phyloP scores from a whole-genome alignment of 2,797 vertebrate genomes.

The Macropodus opercularis region DNA sequence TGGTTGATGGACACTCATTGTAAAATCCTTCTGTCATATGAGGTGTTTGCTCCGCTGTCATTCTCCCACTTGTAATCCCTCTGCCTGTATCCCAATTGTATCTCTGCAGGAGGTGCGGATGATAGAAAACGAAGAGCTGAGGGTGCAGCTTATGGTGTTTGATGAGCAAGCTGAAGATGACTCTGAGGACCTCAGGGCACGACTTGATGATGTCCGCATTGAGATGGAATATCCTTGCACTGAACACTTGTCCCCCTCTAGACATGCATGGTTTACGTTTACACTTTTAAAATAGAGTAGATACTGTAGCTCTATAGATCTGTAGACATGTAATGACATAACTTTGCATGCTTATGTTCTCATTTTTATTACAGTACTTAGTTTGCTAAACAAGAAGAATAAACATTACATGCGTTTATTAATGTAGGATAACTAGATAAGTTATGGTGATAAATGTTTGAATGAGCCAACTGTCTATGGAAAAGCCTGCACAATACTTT shows the following conservation, averaged over 20 bases:
- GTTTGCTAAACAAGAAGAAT: neutral
- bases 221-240: slow-evolving; percentile 97
- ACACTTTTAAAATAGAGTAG: slow-evolving; percentile 23
- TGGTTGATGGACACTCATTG: slow-evolving; percentile 5
- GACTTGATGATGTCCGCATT: slow-evolving; percentile 89
- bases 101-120: slow-evolving; percentile 83
- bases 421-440: neutral
- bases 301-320: slow-evolving; percentile 5
- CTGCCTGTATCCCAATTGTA: slow-evolving; percentile 14
- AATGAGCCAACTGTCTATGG: neutral
- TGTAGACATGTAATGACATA: neutral
- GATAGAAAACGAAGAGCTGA: slow-evolving; percentile 91
- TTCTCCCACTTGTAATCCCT: slow-evolving; percentile 37
- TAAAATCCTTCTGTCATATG: slow-evolving; percentile 30
- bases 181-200: slow-evolving; percentile 86
- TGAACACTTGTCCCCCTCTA: slow-evolving; percentile 12
- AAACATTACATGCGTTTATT: neutral
- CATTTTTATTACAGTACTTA: neutral
- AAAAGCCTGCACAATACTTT: no score
- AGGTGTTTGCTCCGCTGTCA: slow-evolving; percentile 34
- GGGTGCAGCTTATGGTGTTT: slow-evolving; percentile 87
- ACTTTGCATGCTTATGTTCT: neutral
- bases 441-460: no score
- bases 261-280: slow-evolving; percentile 15
- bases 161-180: slow-evolving; percentile 92